phyloP scores from a whole-genome alignment of 2,797 vertebrate genomes.

The Lagodon rhomboides region DNA sequence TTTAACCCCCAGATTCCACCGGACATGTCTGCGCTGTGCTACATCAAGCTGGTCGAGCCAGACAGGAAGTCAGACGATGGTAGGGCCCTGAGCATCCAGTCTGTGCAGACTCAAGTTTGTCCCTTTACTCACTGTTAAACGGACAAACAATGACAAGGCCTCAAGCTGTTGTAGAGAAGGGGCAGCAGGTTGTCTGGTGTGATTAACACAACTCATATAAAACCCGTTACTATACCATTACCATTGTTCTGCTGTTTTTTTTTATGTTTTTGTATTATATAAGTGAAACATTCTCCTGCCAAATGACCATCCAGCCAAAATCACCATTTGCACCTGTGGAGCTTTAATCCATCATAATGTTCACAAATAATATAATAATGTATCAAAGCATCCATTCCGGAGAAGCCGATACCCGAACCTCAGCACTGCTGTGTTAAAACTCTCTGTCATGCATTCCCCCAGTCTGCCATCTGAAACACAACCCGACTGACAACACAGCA shows the following conservation, averaged over 20 bases:
- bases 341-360: constrained; percentile 2
- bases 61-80: too few relatives aligned
- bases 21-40: too few relatives aligned
- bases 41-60: too few relatives aligned
- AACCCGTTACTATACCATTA: neutral
- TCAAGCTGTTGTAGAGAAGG: neutral
- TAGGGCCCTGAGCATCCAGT: too few relatives aligned
- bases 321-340: constrained; percentile 7
- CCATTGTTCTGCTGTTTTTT: neutral
- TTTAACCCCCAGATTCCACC: too few relatives aligned
- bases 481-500: constrained; percentile 54
- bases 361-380: neutral
- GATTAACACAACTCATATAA: neutral
- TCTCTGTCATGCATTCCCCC: constrained; percentile 43
- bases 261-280: neutral
- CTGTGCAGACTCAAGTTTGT: too few relatives aligned
- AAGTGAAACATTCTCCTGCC: neutral
- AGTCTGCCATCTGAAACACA: constrained; percentile 55
- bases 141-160: neutral
- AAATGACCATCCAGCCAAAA: constrained; percentile 2
- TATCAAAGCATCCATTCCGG: constrained; percentile 20
- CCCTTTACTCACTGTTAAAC: too few relatives aligned
- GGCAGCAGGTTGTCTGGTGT: neutral
- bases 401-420: constrained; percentile 38
- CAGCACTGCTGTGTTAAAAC: constrained; percentile 37